phyloP scores from a whole-genome alignment of 2,888 invertebrate species.

The Axea sp. region DNA sequence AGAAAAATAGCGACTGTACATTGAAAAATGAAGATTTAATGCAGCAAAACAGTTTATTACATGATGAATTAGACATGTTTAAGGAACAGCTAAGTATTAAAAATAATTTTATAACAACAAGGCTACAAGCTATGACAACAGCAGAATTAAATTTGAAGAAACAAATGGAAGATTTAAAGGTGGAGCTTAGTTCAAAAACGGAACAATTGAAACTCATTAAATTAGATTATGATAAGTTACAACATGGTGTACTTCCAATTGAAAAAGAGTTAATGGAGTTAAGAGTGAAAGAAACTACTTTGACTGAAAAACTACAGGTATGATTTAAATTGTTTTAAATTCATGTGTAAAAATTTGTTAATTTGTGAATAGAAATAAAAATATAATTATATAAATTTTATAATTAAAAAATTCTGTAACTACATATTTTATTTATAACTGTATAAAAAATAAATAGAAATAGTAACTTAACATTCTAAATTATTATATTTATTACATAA shows the following conservation, averaged over 20 bases:
- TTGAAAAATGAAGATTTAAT: constrained; percentile 72
- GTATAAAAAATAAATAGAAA: too few species aligned
- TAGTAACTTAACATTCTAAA: too few species aligned
- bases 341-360: too few species aligned
- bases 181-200: constrained; percentile 74
- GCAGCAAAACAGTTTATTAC: constrained; percentile 73
- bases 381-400: too few species aligned
- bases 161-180: constrained; percentile 73
- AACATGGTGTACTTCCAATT: constrained; percentile 70
- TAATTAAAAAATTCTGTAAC: too few species aligned
- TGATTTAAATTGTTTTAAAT: too few species aligned
- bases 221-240: constrained; percentile 72
- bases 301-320: constrained; percentile 71
- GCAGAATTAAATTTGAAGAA: constrained; percentile 72
- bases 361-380: too few species aligned
- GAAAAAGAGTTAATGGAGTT: constrained; percentile 76
- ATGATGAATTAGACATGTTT: constrained; percentile 72
- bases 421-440: too few species aligned
- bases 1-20: constrained; percentile 71
- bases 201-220: constrained; percentile 72
- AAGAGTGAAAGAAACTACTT: constrained; percentile 69
- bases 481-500: too few species aligned
- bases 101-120: constrained; percentile 74
- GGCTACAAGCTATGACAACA: constrained; percentile 72
- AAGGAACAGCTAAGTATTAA: constrained; percentile 76